Percentiles rank a stretch among this genome's conserved stretches.
phyloP scores from a whole-genome alignment of 2,888 invertebrate species.

The Leptinotarsa juncta region DNA sequence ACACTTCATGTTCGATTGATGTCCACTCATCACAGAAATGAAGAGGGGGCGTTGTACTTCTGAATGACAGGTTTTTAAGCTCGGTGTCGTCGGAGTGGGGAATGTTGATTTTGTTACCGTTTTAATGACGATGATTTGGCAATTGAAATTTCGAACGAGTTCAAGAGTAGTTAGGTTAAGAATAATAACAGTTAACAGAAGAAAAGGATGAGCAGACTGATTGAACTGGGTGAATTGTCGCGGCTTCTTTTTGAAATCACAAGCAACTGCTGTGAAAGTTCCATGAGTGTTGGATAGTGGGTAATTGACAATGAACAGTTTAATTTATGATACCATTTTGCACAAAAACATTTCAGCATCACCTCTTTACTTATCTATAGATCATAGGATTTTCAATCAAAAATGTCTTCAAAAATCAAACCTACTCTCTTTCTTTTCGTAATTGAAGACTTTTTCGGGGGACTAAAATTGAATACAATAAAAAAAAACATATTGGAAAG shows the following conservation, averaged over 20 bases:
- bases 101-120: constrained; percentile 17
- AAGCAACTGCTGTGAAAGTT: not conserved
- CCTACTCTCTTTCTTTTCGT: no score
- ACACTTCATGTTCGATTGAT: constrained; percentile 32
- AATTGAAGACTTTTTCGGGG: no score
- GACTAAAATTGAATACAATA: no score
- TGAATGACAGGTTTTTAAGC: constrained; percentile 18
- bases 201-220: constrained; percentile 1
- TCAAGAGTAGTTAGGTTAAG: not conserved
- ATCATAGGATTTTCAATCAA: no score
- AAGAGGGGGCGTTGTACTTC: constrained; percentile 5
- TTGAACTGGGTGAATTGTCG: not conserved
- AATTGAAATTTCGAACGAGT: constrained; percentile 13
- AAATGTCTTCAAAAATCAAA: no score
- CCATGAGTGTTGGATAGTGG: no score
- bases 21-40: constrained; percentile 29
- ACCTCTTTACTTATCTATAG: no score
- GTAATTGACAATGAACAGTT: no score
- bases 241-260: not conserved
- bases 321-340: no score
- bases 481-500: no score
- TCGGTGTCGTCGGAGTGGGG: not conserved
- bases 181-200: constrained; percentile 2
- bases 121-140: constrained; percentile 13
- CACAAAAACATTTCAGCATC: no score